These are phyloP conservation scores for Fulmarus glacialis DNA, from an alignment of 2,113 vertebrate genomes.

Conservation along the genomic window DNA sequence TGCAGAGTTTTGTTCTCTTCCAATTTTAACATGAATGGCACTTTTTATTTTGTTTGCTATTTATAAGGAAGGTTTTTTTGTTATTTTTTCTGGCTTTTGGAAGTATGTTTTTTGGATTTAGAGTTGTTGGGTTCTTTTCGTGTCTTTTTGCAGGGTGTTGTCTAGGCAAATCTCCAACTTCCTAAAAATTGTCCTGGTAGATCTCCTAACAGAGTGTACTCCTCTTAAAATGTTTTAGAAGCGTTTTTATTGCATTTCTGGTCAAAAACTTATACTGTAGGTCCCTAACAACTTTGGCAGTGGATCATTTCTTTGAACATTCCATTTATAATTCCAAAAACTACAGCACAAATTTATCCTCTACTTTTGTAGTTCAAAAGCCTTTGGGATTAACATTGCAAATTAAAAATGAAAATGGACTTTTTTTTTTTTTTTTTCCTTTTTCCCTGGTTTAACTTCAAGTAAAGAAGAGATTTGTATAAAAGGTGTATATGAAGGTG, in stretches of 20 bases:
- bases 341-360: not conserved
- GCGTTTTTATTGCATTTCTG: not conserved
- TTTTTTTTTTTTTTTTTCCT: not conserved
- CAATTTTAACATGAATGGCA: not conserved
- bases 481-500: not conserved
- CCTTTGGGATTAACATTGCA: not conserved
- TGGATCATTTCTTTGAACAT: not conserved
- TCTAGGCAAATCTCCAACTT: not conserved
- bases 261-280: not conserved
- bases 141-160: not conserved
- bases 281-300: not conserved
- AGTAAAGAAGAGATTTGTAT: not conserved
- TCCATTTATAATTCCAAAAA: not conserved
- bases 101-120: not conserved
- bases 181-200: not conserved
- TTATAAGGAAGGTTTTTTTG: not conserved
- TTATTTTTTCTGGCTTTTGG: not conserved
- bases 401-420: not conserved
- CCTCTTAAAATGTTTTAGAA: not conserved
- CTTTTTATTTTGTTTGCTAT: not conserved
- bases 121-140: accelerated
- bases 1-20: not conserved
- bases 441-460: not conserved
- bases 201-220: not conserved
- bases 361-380: not conserved